Evolutionary conservation across 2,888 invertebrate genomes (phyloP).

Genomic region (Blomia tropicalis): DNA sequence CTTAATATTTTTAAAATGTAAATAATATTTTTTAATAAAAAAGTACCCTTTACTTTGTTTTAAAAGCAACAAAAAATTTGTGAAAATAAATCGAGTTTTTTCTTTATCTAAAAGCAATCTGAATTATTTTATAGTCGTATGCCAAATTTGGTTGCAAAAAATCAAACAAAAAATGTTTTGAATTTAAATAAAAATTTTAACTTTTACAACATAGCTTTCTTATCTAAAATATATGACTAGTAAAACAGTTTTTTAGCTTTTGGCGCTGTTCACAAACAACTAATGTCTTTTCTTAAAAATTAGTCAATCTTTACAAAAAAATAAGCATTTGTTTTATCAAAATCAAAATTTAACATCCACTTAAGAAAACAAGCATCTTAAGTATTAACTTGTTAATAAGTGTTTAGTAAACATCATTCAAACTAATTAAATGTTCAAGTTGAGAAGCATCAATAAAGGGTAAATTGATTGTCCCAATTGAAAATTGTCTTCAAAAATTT

Average conservation of each 20-base stretch:
- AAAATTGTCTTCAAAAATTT: no score
- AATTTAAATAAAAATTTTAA: background rate
- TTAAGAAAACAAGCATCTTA: background rate
- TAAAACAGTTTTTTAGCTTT: no score
- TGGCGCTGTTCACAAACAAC: background rate
- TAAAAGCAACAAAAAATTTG: no score
- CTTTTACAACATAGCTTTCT: no score
- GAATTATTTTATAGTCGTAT: background rate
- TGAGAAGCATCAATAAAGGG: no score
- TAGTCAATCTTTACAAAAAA: background rate
- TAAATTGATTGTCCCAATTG: no score
- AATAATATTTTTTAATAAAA: no score
- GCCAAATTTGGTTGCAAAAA: background rate
- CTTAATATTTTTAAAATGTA: no score
- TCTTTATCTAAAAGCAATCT: background rate
- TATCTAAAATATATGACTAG: no score
- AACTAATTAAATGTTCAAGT: no score
- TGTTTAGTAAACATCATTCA: background rate
- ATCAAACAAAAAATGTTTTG: background rate
- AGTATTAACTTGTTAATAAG: background rate
- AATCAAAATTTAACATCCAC: no score
- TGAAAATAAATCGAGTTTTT: background rate
- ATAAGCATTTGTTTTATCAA: background rate
- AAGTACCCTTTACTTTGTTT: no score
- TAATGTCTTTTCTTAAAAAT: background rate